Percentiles rank a stretch among this genome's conserved stretches.
Evolutionary conservation across 2,797 vertebrate genomes (phyloP).

Genomic region (Notolabrus celidotus): DNA sequence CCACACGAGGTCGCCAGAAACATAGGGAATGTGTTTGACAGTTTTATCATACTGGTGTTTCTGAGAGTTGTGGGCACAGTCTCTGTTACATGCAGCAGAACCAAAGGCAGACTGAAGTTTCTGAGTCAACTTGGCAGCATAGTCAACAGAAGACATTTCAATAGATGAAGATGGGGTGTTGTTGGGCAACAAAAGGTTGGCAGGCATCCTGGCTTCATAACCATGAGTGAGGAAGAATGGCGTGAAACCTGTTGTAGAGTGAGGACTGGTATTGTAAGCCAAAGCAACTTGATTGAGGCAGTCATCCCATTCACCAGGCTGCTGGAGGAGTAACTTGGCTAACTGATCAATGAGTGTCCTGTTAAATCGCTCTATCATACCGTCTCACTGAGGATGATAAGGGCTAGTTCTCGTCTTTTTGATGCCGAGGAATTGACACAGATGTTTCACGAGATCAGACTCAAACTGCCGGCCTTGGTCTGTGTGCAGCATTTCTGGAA

Average conservation of each 20-base stretch:
- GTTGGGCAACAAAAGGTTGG: background rate
- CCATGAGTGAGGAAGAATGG: background rate
- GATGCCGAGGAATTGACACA: background rate
- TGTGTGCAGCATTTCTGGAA: too few species aligned
- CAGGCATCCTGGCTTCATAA: background rate
- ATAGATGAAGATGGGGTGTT: background rate
- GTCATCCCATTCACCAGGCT: background rate
- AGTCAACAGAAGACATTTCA: background rate
- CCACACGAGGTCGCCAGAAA: background rate
- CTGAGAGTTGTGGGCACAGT: too few species aligned
- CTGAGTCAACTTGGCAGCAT: background rate
- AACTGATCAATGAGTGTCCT: background rate
- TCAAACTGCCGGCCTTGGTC: too few species aligned
- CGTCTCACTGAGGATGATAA: background rate
- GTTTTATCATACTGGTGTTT: too few species aligned
- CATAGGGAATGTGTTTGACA: background rate
- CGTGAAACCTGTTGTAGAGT: background rate
- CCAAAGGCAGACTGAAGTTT: too few species aligned
- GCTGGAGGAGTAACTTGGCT: background rate
- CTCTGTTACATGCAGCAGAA: too few species aligned
- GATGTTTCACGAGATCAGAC: too few species aligned
- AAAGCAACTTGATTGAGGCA: background rate
- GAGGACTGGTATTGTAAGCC: background rate
- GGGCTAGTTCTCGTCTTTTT: background rate
- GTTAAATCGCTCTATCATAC: background rate